Evolutionary conservation across 2,113 vertebrate species (phyloP).

Genomic region (Gymnocephalus cernua): DNA sequence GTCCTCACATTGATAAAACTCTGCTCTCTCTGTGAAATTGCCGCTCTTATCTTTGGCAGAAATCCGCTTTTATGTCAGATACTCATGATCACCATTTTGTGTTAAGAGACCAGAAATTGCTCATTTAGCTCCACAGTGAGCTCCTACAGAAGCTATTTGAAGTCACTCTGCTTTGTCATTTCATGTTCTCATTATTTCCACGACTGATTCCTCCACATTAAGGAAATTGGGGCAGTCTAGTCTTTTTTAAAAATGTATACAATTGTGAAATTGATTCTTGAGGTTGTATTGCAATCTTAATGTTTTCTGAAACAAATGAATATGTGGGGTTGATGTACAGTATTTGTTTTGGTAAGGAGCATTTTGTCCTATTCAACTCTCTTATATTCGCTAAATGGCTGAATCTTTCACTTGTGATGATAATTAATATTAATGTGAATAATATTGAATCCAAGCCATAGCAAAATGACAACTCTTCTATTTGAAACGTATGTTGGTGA

Average conservation of each 20-base stretch:
- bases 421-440: constrained; percentile 4
- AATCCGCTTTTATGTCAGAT: constrained; percentile 9
- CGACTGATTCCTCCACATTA: background rate
- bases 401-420: background rate
- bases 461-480: background rate
- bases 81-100: constrained; percentile 1
- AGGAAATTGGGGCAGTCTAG: background rate
- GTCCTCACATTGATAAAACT: background rate
- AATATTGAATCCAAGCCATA: constrained; percentile 39
- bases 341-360: background rate
- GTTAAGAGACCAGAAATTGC: constrained; percentile 4
- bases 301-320: background rate
- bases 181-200: constrained; percentile 3
- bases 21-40: background rate
- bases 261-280: background rate
- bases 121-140: background rate
- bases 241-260: background rate
- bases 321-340: background rate
- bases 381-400: constrained; percentile 6
- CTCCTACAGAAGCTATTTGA: background rate
- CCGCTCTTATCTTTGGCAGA: background rate
- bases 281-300: background rate
- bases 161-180: background rate
- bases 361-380: background rate
- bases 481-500: background rate